Base-by-base conservation (phyloP, 2,797 vertebrate species). In the Chelidonichthys spinosus region DNA sequence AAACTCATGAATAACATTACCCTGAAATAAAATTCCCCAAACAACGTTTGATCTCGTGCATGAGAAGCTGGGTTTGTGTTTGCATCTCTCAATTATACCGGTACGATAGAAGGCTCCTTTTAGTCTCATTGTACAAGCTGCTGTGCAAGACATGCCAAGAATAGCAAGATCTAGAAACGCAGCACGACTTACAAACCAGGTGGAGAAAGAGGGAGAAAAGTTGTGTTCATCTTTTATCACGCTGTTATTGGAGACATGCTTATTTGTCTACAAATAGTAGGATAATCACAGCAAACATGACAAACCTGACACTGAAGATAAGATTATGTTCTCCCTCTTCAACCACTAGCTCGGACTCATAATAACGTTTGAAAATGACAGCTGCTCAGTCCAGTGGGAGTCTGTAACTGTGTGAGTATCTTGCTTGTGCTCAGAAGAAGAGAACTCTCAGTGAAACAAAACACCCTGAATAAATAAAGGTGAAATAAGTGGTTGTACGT, bases 1-100 rank as follows among this genome's bases (percentile, higher is more conserved):
- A 72, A 72, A 70, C 42, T 44, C 66, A 77, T 79, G 66, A 83
- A 84, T 77, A 78, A 52, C 53, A 74, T 79, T 73, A 73, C 60
- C 55, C 56, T 44, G 58, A 73, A 81, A 79, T 73, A 63, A 81
- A 69, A 73, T 64, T 50, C 62, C 37, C 6, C 33, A 66, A 69
- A 69, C 53, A 67, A 75, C 62, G 77, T 55, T 46, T 46, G 52
- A 47, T 56, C 11, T 69, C 62, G 55, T 69, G 59, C 46, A 50
- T 42, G 58, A 79, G 44, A 58, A 63, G 59, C 17, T n/a, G 35
- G 37, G 13, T 69, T 1, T 66, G 52, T 56, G 47, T 79, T 37
- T 64, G 14, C 59, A 0, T 11, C 69, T 59, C 74, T 62, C 46
- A 50, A 80, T 69, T 55, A 58, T 14, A 53, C 15, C 14, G 2